Evolutionary conservation across 1,140 invertebrate species (phyloP), one percentile per base, ranked within the genome.

Genomic region (Uloborus diversus): DNA sequence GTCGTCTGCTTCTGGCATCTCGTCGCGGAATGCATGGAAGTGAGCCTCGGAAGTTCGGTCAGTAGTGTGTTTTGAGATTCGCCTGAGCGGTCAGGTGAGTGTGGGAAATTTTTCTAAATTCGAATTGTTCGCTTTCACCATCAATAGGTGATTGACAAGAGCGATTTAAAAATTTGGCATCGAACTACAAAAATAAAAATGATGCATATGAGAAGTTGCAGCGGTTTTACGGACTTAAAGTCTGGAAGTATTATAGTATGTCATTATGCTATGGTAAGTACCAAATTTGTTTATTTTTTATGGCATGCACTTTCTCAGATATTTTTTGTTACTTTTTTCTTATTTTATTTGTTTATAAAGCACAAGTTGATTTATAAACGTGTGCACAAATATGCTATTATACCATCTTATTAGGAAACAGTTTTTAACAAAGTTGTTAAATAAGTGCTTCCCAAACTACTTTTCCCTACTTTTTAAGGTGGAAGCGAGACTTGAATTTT

Each of bases 191-290:
- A 56, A 65, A 33, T 14, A 51, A 68, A n/a, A n/a, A 79, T 69
- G 59, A 69, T 80, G 4, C 33, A 64, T 35, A 81, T 81, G 81
- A 70, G 81, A 33, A 78, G 73, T 66, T 81, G 81, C n/a, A 81
- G 81, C 30, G 81, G 81, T 20, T 81, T 81, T 49, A 78, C 69
- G 35, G 81, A 81, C 37, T 49, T 81, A 17, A 81, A 81, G 30
- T 81, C 81, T 1, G 81, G 81, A 25, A 81, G 81, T 59, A 81
- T 81, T 27, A 75, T 81, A 11, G 81, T 81, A 5, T 81, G 81
- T 32, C 81, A 81, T 4, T 81, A 81, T 81, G 81, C 81, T 20
- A 81, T 81, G 81, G 81, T 81, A 51, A 81, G 81, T 79, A 37
- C 27, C n/a, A 20, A 53, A 35, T 62, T 49, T 68, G 7, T 28